Conservation (phyloP, 2,888 invertebrate genomes). For the Ornithoptera priamus region DNA sequence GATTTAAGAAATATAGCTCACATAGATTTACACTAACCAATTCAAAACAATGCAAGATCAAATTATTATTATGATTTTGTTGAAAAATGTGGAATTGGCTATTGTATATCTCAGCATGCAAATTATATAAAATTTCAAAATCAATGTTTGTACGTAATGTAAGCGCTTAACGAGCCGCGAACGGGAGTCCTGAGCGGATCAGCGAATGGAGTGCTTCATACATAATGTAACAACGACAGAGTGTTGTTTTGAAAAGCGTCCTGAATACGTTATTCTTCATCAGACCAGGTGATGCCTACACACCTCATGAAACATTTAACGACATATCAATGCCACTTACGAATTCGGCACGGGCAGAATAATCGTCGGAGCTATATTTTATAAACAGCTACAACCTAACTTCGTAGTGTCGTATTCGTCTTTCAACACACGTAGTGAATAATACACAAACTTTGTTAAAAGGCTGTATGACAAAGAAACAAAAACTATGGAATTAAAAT, state of each 20-base stretch:
- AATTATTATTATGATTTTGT: not conserved
- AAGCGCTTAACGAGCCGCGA: slow-evolving; percentile 79
- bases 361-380: slow-evolving; percentile 20
- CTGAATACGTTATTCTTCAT: slow-evolving; percentile 77
- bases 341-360: slow-evolving; percentile 35
- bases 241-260: slow-evolving; percentile 80
- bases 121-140: slow-evolving; percentile 73
- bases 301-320: slow-evolving; percentile 75
- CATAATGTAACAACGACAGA: slow-evolving; percentile 77
- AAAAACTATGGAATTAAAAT: not conserved
- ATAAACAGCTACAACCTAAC: not conserved
- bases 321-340: slow-evolving; percentile 58
- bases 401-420: not conserved
- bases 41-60: not conserved
- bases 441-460: not conserved
- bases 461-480: not conserved
- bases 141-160: slow-evolving; percentile 79
- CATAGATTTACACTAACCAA: not conserved
- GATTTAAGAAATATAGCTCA: not conserved
- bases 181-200: slow-evolving; percentile 77
- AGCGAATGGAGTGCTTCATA: slow-evolving; percentile 80
- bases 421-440: slow-evolving; percentile 4
- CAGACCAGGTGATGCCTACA: slow-evolving; percentile 74
- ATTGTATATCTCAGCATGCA: slow-evolving; percentile 30
- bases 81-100: not conserved